Evolutionary conservation across 1,140 invertebrate species (phyloP).

Genomic region (Parasteatoda tepidariorum): DNA sequence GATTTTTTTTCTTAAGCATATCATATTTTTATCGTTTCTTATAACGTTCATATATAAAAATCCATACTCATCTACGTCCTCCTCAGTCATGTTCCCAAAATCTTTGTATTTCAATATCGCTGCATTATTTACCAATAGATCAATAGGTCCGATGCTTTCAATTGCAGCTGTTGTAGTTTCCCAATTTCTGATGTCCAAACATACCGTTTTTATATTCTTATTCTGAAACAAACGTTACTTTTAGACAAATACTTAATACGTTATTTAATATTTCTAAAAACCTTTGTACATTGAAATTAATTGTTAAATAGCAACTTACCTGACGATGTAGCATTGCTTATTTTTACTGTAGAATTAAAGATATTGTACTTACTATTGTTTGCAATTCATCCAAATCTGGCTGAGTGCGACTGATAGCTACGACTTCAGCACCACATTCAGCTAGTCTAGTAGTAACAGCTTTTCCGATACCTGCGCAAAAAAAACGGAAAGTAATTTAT

Average conservation of each 20-base stretch:
- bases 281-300: too few species aligned
- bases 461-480: not conserved
- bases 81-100: conserved; percentile 76
- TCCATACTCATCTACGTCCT: conserved; percentile 78
- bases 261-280: too few species aligned
- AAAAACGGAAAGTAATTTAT: not conserved
- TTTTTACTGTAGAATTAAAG: too few species aligned
- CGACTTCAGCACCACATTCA: not conserved
- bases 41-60: too few species aligned
- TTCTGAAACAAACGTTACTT: conserved; percentile 65
- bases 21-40: too few species aligned
- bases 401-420: not conserved
- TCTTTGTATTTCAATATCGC: conserved; percentile 74
- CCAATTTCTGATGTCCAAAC: conserved; percentile 83
- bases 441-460: not conserved
- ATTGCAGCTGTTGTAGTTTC: conserved; percentile 75
- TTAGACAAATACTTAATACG: too few species aligned
- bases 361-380: too few species aligned
- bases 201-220: conserved; percentile 73
- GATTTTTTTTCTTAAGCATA: too few species aligned
- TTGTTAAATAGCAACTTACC: too few species aligned
- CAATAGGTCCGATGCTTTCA: conserved; percentile 72
- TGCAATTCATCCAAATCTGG: not conserved
- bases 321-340: too few species aligned
- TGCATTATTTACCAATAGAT: conserved; percentile 88